phyloP scores from a whole-genome alignment of 2,113 vertebrate genomes.

The Cepphus grylle region DNA sequence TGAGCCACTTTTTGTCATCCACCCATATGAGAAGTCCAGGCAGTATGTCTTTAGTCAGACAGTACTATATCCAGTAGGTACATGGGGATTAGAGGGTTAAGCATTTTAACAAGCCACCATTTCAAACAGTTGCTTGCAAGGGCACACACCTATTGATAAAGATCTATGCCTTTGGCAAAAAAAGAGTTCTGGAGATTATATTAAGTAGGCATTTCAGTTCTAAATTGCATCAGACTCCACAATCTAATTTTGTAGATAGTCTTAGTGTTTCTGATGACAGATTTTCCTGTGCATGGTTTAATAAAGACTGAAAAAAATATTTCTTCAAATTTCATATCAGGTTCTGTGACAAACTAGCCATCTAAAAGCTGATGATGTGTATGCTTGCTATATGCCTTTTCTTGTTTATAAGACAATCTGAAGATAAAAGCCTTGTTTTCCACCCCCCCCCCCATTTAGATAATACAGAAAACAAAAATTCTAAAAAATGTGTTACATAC shows the following conservation, averaged over 20 bases:
- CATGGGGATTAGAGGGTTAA: neutral
- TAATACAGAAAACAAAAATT: neutral
- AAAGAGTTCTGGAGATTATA: neutral
- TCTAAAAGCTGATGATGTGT: neutral
- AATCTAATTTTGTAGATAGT: neutral
- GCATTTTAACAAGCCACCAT: neutral
- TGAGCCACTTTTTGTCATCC: neutral
- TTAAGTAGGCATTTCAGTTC: conserved; percentile 15
- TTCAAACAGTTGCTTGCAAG: neutral
- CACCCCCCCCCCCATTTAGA: neutral
- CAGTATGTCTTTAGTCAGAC: neutral
- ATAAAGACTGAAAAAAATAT: neutral
- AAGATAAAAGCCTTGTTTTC: neutral
- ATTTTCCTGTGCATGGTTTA: neutral
- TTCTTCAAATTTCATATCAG: neutral
- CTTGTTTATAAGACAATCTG: neutral
- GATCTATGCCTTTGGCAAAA: conserved; percentile 37
- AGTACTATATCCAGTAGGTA: neutral
- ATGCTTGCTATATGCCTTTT: neutral
- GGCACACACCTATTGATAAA: conserved; percentile 15
- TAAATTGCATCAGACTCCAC: conserved; percentile 15
- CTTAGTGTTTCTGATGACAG: conserved; percentile 1
- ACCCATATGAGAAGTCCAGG: neutral
- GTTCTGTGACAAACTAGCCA: neutral
- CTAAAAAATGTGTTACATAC: neutral